phyloP scores from a whole-genome alignment of 1,140 invertebrate genomes.

The Trichogramma pretiosum region DNA sequence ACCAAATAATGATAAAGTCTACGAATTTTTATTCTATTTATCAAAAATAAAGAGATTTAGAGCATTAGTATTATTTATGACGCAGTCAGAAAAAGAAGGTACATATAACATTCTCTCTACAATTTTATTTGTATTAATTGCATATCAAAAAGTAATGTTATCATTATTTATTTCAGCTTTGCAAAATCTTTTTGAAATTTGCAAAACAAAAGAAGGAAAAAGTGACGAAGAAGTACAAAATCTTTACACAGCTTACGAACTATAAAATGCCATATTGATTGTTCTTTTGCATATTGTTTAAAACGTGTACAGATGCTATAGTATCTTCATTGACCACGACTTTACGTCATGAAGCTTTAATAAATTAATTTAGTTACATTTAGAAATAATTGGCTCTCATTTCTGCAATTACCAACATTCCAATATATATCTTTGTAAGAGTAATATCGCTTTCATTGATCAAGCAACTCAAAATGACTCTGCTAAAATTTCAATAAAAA shows the following conservation, averaged over 20 bases:
- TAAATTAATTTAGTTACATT: too few relatives aligned
- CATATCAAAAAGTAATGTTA: not conserved
- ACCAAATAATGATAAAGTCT: constrained; percentile 30
- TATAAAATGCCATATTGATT: too few relatives aligned
- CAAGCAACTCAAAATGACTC: too few relatives aligned
- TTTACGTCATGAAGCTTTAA: too few relatives aligned
- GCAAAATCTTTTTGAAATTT: constrained; percentile 29
- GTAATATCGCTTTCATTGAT: too few relatives aligned
- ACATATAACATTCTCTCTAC: constrained; percentile 11
- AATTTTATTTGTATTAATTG: constrained; percentile 6
- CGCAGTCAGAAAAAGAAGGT: constrained; percentile 40
- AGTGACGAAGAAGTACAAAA: constrained; percentile 30
- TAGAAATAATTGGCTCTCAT: too few relatives aligned
- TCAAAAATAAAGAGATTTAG: constrained; percentile 42
- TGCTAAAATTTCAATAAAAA: too few relatives aligned
- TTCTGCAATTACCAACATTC: too few relatives aligned
- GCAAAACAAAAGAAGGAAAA: constrained; percentile 26
- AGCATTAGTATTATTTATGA: constrained; percentile 41
- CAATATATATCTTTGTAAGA: too few relatives aligned
- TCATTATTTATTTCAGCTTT: constrained; percentile 27
- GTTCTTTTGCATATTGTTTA: too few relatives aligned
- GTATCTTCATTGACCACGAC: too few relatives aligned
- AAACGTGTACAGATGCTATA: too few relatives aligned
- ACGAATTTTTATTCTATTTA: constrained; percentile 34
- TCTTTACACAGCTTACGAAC: constrained; percentile 21